Percentiles rank a stretch among this genome's conserved stretches.
These are phyloP conservation scores for Tolypeutes matacus DNA, from an alignment of 2,797 vertebrate species.

Conservation along the genomic window DNA sequence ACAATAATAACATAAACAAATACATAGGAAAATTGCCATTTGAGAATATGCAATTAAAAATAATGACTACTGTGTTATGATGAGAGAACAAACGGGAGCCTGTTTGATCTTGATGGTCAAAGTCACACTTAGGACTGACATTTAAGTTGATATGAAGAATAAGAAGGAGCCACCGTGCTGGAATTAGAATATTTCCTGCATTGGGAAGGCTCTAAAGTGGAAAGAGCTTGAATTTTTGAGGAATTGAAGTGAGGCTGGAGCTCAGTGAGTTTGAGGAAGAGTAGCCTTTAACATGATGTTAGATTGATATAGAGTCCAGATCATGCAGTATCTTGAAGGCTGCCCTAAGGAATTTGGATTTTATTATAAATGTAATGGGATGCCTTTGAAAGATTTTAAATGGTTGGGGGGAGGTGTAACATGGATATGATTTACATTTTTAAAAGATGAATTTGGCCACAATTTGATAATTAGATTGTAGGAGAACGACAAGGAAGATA, in stretches of 20 bases:
- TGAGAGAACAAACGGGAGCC: background rate
- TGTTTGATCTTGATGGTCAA: slow-evolving; percentile 11
- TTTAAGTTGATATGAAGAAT: slow-evolving; percentile 17
- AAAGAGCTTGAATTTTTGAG: slow-evolving; percentile 24
- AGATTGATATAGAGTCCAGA: background rate
- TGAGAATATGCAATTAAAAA: slow-evolving; percentile 41
- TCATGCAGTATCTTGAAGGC: background rate
- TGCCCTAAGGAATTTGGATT: background rate
- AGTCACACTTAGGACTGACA: background rate
- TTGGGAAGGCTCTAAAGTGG: slow-evolving; percentile 20
- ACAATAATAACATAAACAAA: background rate
- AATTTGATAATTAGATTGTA: background rate
- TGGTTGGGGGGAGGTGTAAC: background rate
- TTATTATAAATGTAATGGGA: background rate
- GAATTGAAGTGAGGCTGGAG: background rate
- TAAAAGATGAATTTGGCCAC: background rate
- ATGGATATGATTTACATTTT: background rate
- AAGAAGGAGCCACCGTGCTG: background rate
- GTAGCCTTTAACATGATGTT: background rate
- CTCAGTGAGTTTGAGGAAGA: background rate
- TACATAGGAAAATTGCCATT: background rate
- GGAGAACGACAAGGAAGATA: background rate
- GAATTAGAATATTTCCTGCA: background rate
- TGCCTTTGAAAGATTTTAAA: background rate
- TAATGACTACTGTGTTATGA: background rate